Evolutionary conservation across 2,888 invertebrate species (phyloP).

Genomic region (Suillia variegata): DNA sequence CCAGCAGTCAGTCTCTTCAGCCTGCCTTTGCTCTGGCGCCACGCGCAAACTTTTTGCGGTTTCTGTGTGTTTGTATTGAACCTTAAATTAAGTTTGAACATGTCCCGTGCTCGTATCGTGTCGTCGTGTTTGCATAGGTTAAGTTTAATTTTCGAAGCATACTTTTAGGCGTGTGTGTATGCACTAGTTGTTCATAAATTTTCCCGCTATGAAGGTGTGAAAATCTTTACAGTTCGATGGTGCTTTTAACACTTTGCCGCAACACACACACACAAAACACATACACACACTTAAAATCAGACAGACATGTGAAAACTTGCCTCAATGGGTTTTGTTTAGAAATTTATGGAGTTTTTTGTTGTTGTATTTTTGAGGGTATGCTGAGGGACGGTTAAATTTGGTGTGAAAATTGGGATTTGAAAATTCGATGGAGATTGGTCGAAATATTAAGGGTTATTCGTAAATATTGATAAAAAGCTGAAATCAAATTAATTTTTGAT

Average conservation of each 20-base stretch:
- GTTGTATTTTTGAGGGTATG: too few relatives aligned
- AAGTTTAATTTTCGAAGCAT: conserved; percentile 54
- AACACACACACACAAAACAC: too few relatives aligned
- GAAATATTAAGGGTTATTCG: too few relatives aligned
- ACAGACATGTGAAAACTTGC: conserved; percentile 53
- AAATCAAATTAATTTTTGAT: too few relatives aligned
- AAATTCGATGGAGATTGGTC: too few relatives aligned
- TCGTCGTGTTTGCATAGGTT: conserved; percentile 48
- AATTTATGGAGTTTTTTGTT: too few relatives aligned
- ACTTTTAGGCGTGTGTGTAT: conserved; percentile 46
- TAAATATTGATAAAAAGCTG: too few relatives aligned
- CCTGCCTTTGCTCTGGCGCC: conserved; percentile 3
- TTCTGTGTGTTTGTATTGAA: conserved; percentile 56
- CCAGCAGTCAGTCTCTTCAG: too few relatives aligned
- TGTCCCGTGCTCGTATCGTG: conserved; percentile 30
- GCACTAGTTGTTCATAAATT: conserved; percentile 14
- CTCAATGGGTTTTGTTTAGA: conserved; percentile 54
- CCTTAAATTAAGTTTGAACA: conserved; percentile 59
- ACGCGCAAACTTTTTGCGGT: conserved; percentile 50
- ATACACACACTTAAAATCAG: not conserved
- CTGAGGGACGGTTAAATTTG: too few relatives aligned
- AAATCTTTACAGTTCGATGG: conserved; percentile 58
- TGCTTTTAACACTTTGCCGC: conserved; percentile 48
- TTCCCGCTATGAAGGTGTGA: conserved; percentile 48
- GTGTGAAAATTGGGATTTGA: too few relatives aligned